These are phyloP conservation scores for Strigops habroptila DNA, from an alignment of 2,113 vertebrate genomes.

Conservation along the genomic window DNA sequence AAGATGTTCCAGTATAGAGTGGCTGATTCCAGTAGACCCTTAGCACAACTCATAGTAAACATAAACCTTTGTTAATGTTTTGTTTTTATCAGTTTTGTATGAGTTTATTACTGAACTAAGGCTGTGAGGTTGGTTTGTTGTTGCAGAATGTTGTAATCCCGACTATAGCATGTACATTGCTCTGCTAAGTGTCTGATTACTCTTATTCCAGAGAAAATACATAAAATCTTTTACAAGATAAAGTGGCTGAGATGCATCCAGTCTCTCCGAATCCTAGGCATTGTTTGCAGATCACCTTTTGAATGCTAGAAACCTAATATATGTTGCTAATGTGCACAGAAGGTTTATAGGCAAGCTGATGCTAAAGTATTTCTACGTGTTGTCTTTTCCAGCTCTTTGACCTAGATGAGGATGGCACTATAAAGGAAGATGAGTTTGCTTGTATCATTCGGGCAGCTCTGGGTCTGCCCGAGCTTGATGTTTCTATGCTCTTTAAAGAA, in stretches of 20 bases:
- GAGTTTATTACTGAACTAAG: neutral
- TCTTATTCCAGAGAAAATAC: neutral
- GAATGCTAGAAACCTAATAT: neutral
- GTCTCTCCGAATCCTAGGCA: neutral
- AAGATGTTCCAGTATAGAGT: neutral
- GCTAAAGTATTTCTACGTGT: neutral
- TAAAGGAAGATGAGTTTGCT: conserved; percentile 86
- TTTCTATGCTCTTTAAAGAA: conserved; percentile 87
- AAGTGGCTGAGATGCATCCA: neutral
- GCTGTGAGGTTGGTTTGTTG: neutral
- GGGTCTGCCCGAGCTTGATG: conserved; percentile 85
- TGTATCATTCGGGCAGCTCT: conserved; percentile 86
- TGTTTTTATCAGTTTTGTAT: neutral
- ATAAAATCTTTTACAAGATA: neutral
- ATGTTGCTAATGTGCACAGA: neutral
- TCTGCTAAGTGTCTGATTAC: neutral
- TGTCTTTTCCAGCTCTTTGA: conserved; percentile 86
- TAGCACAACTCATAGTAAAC: neutral
- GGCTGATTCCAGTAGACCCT: neutral
- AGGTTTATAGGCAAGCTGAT: neutral
- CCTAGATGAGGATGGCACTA: conserved; percentile 85
- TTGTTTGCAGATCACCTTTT: neutral
- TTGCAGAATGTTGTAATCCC: neutral
- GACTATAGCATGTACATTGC: neutral
- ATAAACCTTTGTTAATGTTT: neutral